Base-by-base conservation (phyloP, 2,797 vertebrate genomes). In the Chaetodon trifasciatus region DNA sequence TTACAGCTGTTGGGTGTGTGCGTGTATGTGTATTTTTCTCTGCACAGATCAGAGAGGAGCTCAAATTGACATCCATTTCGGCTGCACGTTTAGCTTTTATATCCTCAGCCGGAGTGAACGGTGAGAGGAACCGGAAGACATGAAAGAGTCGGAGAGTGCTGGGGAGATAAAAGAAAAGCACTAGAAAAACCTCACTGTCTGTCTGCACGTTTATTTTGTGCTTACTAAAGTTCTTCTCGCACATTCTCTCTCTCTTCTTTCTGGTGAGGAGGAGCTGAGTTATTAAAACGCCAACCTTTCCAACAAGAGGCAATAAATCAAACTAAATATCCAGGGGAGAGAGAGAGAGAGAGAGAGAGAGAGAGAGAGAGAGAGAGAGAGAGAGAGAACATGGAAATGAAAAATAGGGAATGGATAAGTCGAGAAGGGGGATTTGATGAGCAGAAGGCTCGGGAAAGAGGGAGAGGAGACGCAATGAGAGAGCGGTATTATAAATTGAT, bases 211-310 rank as follows among this genome's bases (percentile, higher is more conserved):
- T 95, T 92, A 91, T 94, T 95, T 96, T 95, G 86, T 95, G 94
- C 93, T 94, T 95, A 94, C 93, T 86, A 89, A 94, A 93, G 90
- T 94, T 91, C 91, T 93, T 90, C 65, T 52, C n/a, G 62, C 72
- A 69, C 83, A 57, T 74, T 86, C 88, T 86, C 83, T 68, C 86
- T 88, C 88, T 85, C 82, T 84, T 62, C 60, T 62, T 91, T 91
- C 75, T 82, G 84, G 74, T 81, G 88, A 93, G 88, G 91, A 95
- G 91, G 89, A 94, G 88, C 93, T 96, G 95, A 95, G 94, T 96
- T 95, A 96, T 96, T 96, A 95, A 96, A 96, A 96, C 88, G 91
- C 92, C 95, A 95, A 92, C 92, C 91, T 94, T 94, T 95, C 94
- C 94, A 95, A 95, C 94, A 93, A 93, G 94, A 94, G 86, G 94